Evolutionary conservation across 1,140 invertebrate species (phyloP).

Genomic region (Drosophila jambulina): DNA sequence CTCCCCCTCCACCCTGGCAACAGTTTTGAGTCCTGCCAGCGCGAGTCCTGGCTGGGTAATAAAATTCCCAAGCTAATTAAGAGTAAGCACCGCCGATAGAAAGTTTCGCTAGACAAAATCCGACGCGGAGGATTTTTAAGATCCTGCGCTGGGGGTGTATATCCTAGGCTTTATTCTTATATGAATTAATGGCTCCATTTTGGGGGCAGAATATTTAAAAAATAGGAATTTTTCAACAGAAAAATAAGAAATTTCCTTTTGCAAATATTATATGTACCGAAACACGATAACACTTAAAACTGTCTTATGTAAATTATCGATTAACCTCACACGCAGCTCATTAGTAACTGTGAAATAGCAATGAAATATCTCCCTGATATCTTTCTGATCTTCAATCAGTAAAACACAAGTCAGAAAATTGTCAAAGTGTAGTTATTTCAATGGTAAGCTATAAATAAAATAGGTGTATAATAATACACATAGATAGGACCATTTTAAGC

Average conservation of each 20-base stretch:
- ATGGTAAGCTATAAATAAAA: background rate
- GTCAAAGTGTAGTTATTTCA: background rate
- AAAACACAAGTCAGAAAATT: background rate
- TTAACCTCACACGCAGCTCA: too few species aligned
- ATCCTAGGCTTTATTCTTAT: background rate
- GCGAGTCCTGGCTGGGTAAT: constrained; percentile 8
- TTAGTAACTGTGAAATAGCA: too few species aligned
- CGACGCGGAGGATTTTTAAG: background rate
- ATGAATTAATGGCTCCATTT: background rate
- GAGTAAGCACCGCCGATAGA: constrained; percentile 1
- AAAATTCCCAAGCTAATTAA: constrained; percentile 16
- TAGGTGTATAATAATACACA: background rate
- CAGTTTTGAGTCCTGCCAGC: background rate
- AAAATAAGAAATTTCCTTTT: background rate
- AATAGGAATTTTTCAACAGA: background rate
- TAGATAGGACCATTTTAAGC: background rate
- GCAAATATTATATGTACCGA: background rate
- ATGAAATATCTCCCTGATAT: too few species aligned
- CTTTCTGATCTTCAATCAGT: background rate
- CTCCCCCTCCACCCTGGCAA: background rate
- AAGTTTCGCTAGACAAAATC: constrained; percentile 4
- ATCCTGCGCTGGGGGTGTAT: background rate
- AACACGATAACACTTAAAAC: too few species aligned
- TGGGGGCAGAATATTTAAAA: background rate
- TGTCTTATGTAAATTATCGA: too few species aligned